Evolutionary conservation across 2,797 vertebrate species (phyloP), one percentile per base, ranked within the genome.

Genomic region (Etheostoma perlongum): DNA sequence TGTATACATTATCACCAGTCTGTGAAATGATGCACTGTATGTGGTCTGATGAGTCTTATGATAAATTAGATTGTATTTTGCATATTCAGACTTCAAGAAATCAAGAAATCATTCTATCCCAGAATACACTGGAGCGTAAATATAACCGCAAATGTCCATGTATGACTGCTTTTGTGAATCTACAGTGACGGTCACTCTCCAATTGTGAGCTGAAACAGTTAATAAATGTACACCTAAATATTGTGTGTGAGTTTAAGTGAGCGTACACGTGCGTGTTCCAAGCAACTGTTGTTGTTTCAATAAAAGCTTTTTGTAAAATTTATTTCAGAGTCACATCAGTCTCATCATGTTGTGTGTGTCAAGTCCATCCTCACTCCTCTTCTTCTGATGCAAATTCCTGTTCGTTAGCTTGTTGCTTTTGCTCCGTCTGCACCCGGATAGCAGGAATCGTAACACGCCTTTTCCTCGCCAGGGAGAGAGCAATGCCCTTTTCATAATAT

Each of bases 401-500:
- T 8, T 79, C 30, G 16, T 58, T 4, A 0, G 25, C 69, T 54
- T 27, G 75, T n/a, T 53, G 67, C 70, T 89, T 83, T 27, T 58
- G 48, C 2, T 84, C 83, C 0, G 87, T 87, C 82, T 82, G 82
- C 60, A 78, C 86, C 40, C 72, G 85, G 60, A 95, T 54, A 0
- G 89, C 48, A 4, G 95, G 94, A 25, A 95, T 68, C 66, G 27
- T 63, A 66, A 95, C 89, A 0, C 51, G 51, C 65, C 68, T 93
- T 71, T 83, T 93, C 27, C 90, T 87, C 0, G 94, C 94, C 21
- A 96, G 86, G 27, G 90, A 65, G 60, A 96, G 95, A 5, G 96
- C 96, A 0, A 93, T 84, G 8, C 93, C 94, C 76, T 95, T 96
- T 85, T 97, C 94, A 0, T 96, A 96, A 82, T 96, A 95, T 6